A percentile compares a stretch with the other conserved stretches of the same genome.
These are phyloP conservation scores for Acheta domesticus DNA, from an alignment of 2,888 invertebrate genomes.

Conservation along the genomic window DNA sequence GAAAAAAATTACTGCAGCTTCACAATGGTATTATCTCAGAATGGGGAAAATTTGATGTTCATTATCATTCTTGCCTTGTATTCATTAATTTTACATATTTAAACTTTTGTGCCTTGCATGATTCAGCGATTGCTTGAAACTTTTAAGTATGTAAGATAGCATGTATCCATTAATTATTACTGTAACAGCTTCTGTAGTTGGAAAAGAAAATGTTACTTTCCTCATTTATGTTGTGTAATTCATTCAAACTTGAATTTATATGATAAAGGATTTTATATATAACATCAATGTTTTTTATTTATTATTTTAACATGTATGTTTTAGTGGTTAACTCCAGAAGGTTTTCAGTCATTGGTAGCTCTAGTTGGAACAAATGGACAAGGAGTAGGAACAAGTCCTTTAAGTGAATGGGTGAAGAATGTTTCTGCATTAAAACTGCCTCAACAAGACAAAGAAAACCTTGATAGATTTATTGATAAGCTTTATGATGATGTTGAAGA, in stretches of 20 bases:
- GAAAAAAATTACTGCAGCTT: no score
- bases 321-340: slow-evolving; percentile 74
- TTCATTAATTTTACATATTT: no score
- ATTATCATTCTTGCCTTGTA: neutral
- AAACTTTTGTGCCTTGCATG: no score
- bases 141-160: no score
- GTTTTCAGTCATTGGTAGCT: slow-evolving; percentile 69
- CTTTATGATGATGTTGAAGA: slow-evolving; percentile 79
- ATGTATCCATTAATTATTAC: no score
- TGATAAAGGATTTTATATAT: no score
- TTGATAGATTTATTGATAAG: slow-evolving; percentile 75
- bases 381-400: slow-evolving; percentile 87
- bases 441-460: slow-evolving; percentile 61
- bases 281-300: neutral
- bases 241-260: neutral
- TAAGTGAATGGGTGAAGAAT: slow-evolving; percentile 82
- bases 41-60: neutral
- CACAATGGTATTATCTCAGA: no score
- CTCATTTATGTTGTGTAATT: no score
- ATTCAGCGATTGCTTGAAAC: no score
- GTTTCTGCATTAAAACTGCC: slow-evolving; percentile 65
- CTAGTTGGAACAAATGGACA: slow-evolving; percentile 89
- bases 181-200: no score
- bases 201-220: no score
- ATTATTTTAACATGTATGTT: slow-evolving; percentile 46